Base-by-base conservation (phyloP, 2,888 invertebrate species). In the Lasioglossum marginatum region DNA sequence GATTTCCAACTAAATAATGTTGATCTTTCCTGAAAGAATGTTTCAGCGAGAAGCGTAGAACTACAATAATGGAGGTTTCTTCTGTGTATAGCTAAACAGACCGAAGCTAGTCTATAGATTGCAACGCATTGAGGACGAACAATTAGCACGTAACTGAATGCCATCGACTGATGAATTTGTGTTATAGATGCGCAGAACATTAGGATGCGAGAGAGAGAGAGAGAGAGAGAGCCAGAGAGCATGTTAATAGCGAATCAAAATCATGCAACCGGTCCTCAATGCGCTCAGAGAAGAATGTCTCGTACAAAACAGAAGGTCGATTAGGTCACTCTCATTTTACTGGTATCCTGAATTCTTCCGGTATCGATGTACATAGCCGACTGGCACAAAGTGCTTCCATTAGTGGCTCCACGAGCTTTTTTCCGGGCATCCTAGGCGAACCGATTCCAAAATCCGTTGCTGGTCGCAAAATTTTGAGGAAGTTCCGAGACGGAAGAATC, bases 341-440 rank as follows among this genome's bases (percentile, higher is more conserved):
- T 72, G 31, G 40, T 63, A 48, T 85, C 63, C 57, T 85, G 85
- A 76, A 86, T 86, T 78, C 80, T 82, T 82, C 77, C 79, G 79
- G 72, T 82, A 81, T 79, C 66, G 63, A 89, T 91, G 87, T 91
- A 90, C 45, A 90, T 90, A 91, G 90, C 89, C 82, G 79, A 89
- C 86, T 85, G 86, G 87, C 89, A 90, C 87, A 86, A 77, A 88
- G 92, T 91, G 91, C 91, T 92, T 91, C 91, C 92, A 92, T 90
- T 87, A 92, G 85, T 88, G 79, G 83, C 83, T 89, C 73, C 83
- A 85, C 82, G 74, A 87, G 76, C 81, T 84, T 79, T 70, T 72
- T 75, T 34, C 57, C 71, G 40, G 78, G 52, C 75, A 45, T 77
- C 75, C 77, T 48, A 79, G 45, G 34, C 70, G 79, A 68, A 83